Evolutionary conservation across 2,113 vertebrate genomes (phyloP).

Genomic region (Passer domesticus): DNA sequence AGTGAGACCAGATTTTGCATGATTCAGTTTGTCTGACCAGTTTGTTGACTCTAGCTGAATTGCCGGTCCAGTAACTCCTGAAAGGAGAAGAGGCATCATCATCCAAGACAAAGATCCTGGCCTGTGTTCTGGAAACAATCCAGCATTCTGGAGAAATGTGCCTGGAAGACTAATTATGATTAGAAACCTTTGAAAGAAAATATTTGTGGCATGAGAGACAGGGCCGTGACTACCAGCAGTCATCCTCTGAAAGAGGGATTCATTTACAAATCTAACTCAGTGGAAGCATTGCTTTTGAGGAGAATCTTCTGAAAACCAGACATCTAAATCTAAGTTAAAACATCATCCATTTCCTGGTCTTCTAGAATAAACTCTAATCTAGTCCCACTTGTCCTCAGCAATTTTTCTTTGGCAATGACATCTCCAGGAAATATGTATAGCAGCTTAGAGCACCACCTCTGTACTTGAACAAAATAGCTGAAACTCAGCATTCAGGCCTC

Average conservation of each 20-base stretch:
- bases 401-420: background rate
- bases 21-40: constrained; percentile 3
- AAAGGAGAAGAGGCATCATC: background rate
- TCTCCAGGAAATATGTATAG: background rate
- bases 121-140: background rate
- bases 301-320: background rate
- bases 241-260: accelerated
- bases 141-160: background rate
- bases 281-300: background rate
- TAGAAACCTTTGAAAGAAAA: background rate
- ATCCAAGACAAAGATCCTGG: background rate
- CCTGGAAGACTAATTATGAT: background rate
- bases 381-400: background rate
- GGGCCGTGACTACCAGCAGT: background rate
- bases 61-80: background rate
- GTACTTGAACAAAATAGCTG: background rate
- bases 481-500: background rate
- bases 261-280: background rate
- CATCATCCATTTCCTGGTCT: background rate
- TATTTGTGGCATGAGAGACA: background rate
- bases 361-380: background rate
- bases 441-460: background rate
- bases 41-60: background rate
- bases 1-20: background rate
- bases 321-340: background rate